Conservation (phyloP, 2,113 vertebrate species). For the Ceratotherium simum region DNA sequence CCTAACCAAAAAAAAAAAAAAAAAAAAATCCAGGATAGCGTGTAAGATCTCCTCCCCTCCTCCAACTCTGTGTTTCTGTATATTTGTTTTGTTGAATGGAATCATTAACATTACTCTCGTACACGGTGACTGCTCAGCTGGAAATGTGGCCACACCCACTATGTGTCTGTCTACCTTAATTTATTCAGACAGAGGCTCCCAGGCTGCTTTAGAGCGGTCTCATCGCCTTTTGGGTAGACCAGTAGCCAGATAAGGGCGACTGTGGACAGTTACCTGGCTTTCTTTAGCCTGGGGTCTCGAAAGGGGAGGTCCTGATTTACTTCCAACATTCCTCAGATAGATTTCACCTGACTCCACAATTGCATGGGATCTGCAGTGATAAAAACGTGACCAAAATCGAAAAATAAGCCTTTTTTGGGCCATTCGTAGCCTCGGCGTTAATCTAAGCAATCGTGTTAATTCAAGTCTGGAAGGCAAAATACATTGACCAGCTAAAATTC, state of each 20-base stretch:
- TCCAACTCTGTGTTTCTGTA: no score
- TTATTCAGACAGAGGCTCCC: not conserved
- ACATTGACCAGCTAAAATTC: fast-evolving
- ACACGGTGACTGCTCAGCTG: not conserved
- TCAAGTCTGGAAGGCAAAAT: fast-evolving
- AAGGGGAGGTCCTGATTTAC: not conserved
- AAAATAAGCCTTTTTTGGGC: not conserved
- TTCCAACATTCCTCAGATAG: not conserved
- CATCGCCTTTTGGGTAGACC: not conserved
- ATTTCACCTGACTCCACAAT: not conserved
- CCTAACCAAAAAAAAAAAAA: no score
- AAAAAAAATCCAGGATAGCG: not conserved
- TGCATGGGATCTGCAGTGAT: not conserved
- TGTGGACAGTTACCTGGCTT: not conserved
- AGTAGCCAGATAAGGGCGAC: not conserved
- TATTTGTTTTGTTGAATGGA: not conserved
- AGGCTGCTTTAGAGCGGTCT: not conserved
- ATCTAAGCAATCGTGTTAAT: not conserved
- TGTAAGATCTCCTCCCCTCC: not conserved
- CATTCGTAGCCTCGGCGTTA: not conserved
- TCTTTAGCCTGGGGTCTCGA: not conserved
- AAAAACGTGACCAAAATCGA: not conserved
- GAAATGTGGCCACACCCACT: not conserved
- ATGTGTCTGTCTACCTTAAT: not conserved
- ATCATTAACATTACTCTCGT: not conserved